Conservation (phyloP, 2,888 invertebrate genomes). For the Odontothrips loti region DNA sequence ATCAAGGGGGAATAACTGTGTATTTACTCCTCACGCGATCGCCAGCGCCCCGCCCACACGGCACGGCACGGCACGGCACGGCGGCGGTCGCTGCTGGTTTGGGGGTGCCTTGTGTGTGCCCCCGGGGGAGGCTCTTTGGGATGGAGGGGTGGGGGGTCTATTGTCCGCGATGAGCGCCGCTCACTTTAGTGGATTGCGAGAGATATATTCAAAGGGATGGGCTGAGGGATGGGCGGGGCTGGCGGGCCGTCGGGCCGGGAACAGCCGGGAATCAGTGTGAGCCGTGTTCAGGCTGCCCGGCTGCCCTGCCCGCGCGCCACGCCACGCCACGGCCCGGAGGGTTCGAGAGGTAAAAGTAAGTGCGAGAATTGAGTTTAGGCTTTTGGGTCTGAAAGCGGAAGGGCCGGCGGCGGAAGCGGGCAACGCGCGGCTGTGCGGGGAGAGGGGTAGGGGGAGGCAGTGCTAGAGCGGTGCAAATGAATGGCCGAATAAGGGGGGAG, state of each 20-base stretch:
- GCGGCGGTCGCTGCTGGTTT: no score
- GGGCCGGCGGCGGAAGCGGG: no score
- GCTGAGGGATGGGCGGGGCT: not conserved
- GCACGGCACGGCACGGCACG: no score
- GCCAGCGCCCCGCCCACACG: no score
- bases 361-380: not conserved
- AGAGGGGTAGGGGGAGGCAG: not conserved
- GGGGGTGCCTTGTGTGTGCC: no score
- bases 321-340: no score
- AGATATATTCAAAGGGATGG: slow-evolving; percentile 19
- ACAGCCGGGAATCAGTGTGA: no score
- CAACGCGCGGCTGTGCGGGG: not conserved
- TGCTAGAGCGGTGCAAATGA: not conserved
- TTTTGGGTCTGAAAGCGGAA: no score
- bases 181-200: not conserved
- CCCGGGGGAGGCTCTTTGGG: no score
- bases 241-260: not conserved
- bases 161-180: not conserved
- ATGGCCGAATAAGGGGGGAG: no score
- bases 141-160: not conserved
- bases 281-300: no score
- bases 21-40: slow-evolving; percentile 18
- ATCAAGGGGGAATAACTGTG: slow-evolving; percentile 22
- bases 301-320: no score
- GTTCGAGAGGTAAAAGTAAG: not conserved